A percentile compares a stretch with the other conserved stretches of the same genome.
phyloP scores from a whole-genome alignment of 2,113 vertebrate species.

The Megaleporinus macrocephalus region DNA sequence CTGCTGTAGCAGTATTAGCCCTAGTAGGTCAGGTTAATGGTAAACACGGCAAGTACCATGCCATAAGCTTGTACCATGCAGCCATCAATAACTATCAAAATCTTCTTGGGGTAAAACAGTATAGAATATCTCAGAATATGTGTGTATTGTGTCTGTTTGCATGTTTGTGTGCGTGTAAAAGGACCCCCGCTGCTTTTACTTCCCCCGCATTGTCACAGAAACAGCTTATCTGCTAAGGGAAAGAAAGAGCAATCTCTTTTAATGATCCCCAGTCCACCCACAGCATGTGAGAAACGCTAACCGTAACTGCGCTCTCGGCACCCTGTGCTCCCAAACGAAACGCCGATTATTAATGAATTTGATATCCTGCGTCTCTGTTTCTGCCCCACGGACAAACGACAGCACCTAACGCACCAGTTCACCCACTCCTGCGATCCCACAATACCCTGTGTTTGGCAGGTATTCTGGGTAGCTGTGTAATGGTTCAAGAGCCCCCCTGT shows the following conservation, averaged over 20 bases:
- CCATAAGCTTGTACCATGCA: too few species aligned
- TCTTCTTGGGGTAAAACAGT: not conserved
- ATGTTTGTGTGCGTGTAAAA: not conserved
- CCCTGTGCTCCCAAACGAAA: not conserved
- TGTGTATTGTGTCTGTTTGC: not conserved
- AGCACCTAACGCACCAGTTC: conserved; percentile 5
- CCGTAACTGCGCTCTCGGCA: conserved; percentile 13
- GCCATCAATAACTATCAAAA: not conserved
- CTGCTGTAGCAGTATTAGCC: not conserved
- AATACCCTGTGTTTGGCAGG: not conserved
- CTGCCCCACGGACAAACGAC: conserved; percentile 2
- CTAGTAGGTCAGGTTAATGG: too few species aligned
- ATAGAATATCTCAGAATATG: not conserved
- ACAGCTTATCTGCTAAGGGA: conserved; percentile 37
- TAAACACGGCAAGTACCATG: too few species aligned
- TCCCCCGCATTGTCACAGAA: conserved; percentile 40
- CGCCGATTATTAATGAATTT: conserved; percentile 46
- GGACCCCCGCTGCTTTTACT: conserved; percentile 25
- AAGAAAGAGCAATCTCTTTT: conserved; percentile 26
- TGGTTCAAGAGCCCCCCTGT: not conserved
- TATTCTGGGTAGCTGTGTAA: not conserved
- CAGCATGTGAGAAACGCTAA: conserved; percentile 20
- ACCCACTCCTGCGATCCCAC: not conserved
- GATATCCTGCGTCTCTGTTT: conserved; percentile 22
- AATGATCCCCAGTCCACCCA: conserved; percentile 38